phyloP scores from a whole-genome alignment of 2,113 vertebrate species.

The Propithecus coquereli region DNA sequence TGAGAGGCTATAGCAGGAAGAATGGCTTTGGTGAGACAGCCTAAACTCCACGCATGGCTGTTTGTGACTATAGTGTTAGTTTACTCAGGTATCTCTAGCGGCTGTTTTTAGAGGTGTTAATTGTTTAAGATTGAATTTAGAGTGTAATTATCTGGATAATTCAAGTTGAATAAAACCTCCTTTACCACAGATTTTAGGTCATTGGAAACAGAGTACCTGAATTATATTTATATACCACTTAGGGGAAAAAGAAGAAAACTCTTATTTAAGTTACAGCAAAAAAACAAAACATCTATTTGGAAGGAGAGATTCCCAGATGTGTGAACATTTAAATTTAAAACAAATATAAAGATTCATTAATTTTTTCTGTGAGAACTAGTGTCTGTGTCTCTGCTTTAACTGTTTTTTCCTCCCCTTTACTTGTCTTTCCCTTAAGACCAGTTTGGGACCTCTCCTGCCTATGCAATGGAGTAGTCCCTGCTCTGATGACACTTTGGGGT shows the following conservation, averaged over 20 bases:
- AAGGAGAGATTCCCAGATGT: not conserved
- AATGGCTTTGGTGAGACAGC: too few species aligned
- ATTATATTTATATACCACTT: not conserved
- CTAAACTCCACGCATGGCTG: too few species aligned
- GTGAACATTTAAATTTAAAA: not conserved
- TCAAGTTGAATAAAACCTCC: not conserved
- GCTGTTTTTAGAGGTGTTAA: not conserved
- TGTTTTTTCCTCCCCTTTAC: not conserved
- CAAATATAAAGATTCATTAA: not conserved
- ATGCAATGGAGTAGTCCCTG: not conserved
- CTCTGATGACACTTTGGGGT: not conserved
- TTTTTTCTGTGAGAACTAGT: not conserved
- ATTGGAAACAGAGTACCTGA: not conserved
- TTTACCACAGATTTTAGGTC: not conserved
- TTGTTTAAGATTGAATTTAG: not conserved
- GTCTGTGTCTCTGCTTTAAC: not conserved
- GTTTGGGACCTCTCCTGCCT: not conserved
- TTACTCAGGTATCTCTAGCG: too few species aligned
- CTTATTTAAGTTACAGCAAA: not conserved
- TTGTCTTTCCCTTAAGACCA: not conserved
- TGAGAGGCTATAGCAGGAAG: too few species aligned
- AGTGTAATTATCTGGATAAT: not conserved
- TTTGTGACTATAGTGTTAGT: too few species aligned
- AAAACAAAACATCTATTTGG: not conserved
- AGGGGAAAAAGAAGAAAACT: not conserved